Evolutionary conservation across 2,888 invertebrate genomes (phyloP), one percentile per base, ranked within the genome.

Genomic region (Linnaemya tessellans): DNA sequence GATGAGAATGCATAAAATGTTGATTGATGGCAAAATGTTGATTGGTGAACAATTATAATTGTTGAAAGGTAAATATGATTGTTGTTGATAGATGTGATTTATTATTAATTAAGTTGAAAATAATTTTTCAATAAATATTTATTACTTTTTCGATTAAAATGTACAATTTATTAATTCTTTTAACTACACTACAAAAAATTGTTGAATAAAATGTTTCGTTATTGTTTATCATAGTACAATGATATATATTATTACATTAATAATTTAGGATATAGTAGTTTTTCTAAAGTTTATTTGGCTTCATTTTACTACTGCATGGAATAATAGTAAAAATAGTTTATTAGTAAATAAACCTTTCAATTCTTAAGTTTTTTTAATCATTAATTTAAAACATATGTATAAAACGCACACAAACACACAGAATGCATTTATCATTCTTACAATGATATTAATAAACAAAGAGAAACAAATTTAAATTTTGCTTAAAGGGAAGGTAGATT

Each of bases 121-220:
- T 5, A 75, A 43, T 64, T 56, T 35, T 73, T 73, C 15, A 62
- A n/a, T 54, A 46, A 56, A 15, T 65, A 46, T 74, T 81, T 81
- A 54, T 73, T 77, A 41, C 51, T 75, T 51, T 46, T 74, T 60
- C 20, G 75, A 75, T 75, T 79, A 82, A 79, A 82, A 85, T 80
- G 56, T 80, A 85, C 75, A 85, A 70, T 82, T 85, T 79, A 56
- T 80, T 85, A 82, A 80, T 88, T 87, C 87, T 87, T 90, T 90
- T 89, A 84, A 88, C 90, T 90, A 90, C 84, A 87, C 89, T 90
- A 88, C 81, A 89, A 90, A 88, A 88, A 86, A 20, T 22, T 20
- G 0, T 89, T 88, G 88, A 77, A 87, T 86, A 85, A 79, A 85
- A 82, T 79, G 13, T 80, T 80, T 84, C 73, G 51, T 73, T 68